Evolutionary conservation across 2,797 vertebrate species (phyloP).

Genomic region (Sylvilagus floridanus): DNA sequence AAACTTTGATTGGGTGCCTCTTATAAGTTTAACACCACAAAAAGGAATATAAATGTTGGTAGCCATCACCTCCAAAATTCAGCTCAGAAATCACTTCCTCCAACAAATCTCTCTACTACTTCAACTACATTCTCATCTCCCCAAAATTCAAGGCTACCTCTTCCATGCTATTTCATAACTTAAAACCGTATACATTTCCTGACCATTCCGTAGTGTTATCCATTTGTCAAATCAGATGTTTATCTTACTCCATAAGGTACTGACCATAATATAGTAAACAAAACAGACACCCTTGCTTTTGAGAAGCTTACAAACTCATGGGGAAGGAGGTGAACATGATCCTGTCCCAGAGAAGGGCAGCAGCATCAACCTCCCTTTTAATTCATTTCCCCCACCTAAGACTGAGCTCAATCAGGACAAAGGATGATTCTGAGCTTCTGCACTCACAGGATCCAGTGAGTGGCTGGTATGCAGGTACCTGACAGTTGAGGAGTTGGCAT

Average conservation of each 20-base stretch:
- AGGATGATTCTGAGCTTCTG: neutral
- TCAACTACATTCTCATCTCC: neutral
- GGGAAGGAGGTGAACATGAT: neutral
- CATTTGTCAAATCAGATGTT: neutral
- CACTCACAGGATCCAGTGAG: neutral
- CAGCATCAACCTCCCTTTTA: neutral
- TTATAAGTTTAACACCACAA: neutral
- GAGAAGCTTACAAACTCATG: neutral
- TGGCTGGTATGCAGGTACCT: neutral
- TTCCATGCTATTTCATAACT: neutral
- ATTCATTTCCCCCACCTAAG: neutral
- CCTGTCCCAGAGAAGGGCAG: accelerated
- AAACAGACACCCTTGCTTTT: neutral
- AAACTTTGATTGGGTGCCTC: neutral
- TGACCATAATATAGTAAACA: neutral
- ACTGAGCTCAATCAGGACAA: neutral
- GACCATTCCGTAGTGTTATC: neutral
- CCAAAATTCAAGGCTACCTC: neutral
- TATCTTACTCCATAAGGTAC: neutral
- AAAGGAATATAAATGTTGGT: neutral
- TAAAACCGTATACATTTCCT: neutral
- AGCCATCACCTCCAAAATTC: neutral
- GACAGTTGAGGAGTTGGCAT: neutral
- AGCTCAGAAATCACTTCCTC: neutral
- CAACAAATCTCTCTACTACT: neutral